Evolutionary conservation across 2,888 invertebrate species (phyloP).

Genomic region (Liposcelis brunnea): DNA sequence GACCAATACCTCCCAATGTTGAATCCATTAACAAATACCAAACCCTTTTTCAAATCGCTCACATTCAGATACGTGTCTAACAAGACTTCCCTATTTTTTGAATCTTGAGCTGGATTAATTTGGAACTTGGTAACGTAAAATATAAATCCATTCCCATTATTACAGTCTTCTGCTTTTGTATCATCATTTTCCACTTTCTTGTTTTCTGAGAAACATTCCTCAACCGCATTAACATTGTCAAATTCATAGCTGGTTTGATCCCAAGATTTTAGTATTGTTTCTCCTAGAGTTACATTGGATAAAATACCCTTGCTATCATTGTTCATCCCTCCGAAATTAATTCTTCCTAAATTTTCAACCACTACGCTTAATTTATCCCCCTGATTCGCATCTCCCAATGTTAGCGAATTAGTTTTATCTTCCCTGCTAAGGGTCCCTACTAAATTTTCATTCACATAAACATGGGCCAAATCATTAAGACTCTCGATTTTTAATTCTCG

Average conservation of each 20-base stretch:
- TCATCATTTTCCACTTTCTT: too few relatives aligned
- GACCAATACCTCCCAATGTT: constrained; percentile 22
- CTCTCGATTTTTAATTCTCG: constrained; percentile 16
- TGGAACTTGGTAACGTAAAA: neutral
- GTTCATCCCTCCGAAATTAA: constrained; percentile 43
- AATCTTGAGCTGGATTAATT: too few relatives aligned
- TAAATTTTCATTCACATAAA: constrained; percentile 38
- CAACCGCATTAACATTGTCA: constrained; percentile 14
- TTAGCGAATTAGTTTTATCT: neutral
- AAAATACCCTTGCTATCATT: constrained; percentile 36
- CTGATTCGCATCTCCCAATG: neutral
- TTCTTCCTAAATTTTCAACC: constrained; percentile 52
- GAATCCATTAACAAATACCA: constrained; percentile 19
- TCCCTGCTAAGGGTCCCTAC: neutral
- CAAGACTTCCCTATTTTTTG: too few relatives aligned
- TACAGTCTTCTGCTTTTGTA: neutral
- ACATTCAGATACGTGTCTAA: constrained; percentile 6
- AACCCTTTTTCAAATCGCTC: constrained; percentile 17
- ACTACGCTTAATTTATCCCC: constrained; percentile 16
- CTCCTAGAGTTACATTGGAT: constrained; percentile 34
- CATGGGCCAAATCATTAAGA: constrained; percentile 50
- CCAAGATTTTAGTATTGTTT: constrained; percentile 39
- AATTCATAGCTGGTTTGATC: constrained; percentile 40
- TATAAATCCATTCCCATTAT: neutral
- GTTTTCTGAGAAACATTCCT: constrained; percentile 6